A percentile compares a stretch with the other conserved stretches of the same genome.
Conservation (phyloP, 1,140 invertebrate species). For the Brachionus rubens region DNA sequence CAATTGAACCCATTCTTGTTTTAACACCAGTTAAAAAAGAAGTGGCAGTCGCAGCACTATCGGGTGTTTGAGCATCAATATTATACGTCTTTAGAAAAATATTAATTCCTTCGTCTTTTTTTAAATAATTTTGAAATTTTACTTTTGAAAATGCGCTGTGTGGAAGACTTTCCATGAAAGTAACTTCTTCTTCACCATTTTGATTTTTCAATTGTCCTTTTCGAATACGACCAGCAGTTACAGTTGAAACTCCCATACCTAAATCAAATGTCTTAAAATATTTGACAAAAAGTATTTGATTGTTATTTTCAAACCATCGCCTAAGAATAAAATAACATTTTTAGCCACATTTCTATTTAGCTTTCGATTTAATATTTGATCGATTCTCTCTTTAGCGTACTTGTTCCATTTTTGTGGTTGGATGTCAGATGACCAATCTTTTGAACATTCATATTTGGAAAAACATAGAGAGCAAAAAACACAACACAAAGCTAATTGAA, state of each 20-base stretch:
- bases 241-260: slow-evolving; percentile 78
- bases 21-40: slow-evolving; percentile 81
- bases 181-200: slow-evolving; percentile 66
- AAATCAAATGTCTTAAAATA: background rate
- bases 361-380: slow-evolving; percentile 1
- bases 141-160: slow-evolving; percentile 48
- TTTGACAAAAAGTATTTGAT: background rate
- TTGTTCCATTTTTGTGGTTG: slow-evolving; percentile 35
- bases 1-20: slow-evolving; percentile 73
- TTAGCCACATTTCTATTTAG: slow-evolving; percentile 65
- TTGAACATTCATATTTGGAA: background rate
- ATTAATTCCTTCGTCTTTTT: slow-evolving; percentile 65
- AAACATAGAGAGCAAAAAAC: too few species aligned
- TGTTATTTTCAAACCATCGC: slow-evolving; percentile 67
- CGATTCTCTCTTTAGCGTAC: background rate
- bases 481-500: too few species aligned
- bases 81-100: slow-evolving; percentile 92
- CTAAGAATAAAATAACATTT: slow-evolving; percentile 85
- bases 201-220: slow-evolving; percentile 65
- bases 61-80: slow-evolving; percentile 78
- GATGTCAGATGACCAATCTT: slow-evolving; percentile 42
- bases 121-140: too few species aligned
- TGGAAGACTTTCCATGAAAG: slow-evolving; percentile 42
- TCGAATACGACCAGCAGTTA: slow-evolving; percentile 77
- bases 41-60: slow-evolving; percentile 82